These are phyloP conservation scores for Hyposoter dolosus DNA, from an alignment of 2,888 invertebrate species.

Conservation along the genomic window DNA sequence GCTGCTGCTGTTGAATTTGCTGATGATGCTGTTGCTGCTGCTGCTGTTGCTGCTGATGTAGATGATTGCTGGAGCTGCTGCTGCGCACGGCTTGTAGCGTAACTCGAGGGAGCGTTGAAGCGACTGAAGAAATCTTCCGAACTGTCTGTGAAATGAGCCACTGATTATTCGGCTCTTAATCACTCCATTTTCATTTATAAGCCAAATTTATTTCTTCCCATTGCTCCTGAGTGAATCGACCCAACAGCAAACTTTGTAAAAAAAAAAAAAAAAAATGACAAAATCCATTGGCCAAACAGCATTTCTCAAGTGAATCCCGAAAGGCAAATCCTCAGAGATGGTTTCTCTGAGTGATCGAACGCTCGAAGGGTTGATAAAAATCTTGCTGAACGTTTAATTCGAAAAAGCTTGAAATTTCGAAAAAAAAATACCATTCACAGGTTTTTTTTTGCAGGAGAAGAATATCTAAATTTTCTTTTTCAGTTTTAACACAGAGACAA, in stretches of 20 bases:
- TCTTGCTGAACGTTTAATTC: not conserved
- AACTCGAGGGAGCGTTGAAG: slow-evolving; percentile 84
- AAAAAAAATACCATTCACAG: not conserved
- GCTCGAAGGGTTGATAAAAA: too few relatives aligned
- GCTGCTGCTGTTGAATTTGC: slow-evolving; percentile 67
- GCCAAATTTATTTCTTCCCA: slow-evolving; percentile 1
- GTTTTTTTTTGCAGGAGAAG: too few relatives aligned
- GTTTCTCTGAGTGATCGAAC: too few relatives aligned
- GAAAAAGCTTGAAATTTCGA: not conserved
- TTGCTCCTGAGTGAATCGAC: slow-evolving; percentile 8
- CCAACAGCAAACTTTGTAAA: not conserved
- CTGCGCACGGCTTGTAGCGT: slow-evolving; percentile 82
- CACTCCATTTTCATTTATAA: slow-evolving; percentile 19
- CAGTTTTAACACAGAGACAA: too few relatives aligned
- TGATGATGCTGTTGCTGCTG: slow-evolving; percentile 72
- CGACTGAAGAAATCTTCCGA: slow-evolving; percentile 86
- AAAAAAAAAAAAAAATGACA: not conserved
- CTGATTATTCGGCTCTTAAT: slow-evolving; percentile 83
- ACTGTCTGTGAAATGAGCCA: slow-evolving; percentile 87
- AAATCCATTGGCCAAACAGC: not conserved
- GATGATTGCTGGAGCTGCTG: slow-evolving; percentile 79
- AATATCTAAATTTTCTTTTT: not conserved
- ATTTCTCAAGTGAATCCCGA: not conserved
- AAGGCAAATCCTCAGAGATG: too few relatives aligned
- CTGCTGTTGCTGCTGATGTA: slow-evolving; percentile 74